These are phyloP conservation scores for Galago senegalensis DNA, from an alignment of 2,797 vertebrate species.

Conservation along the genomic window DNA sequence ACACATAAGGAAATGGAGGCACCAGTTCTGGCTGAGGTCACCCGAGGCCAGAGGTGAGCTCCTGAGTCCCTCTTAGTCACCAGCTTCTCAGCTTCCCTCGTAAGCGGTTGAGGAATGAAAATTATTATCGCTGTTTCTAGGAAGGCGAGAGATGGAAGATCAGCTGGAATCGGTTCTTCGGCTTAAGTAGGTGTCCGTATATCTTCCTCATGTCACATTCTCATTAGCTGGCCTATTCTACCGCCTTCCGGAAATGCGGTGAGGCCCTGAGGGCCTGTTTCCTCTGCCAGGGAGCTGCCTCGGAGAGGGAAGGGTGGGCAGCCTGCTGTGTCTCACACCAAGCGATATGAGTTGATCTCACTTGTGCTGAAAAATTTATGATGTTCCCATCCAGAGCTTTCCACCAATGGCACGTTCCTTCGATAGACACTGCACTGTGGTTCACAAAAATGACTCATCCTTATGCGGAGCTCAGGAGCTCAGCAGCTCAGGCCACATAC, in stretches of 20 bases:
- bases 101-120: background rate
- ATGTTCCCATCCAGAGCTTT: conserved; percentile 1
- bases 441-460: background rate
- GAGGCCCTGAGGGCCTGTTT: conserved; percentile 17
- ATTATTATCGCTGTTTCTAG: background rate
- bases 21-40: background rate
- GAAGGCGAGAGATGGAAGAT: background rate
- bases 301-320: background rate
- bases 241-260: background rate
- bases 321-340: background rate
- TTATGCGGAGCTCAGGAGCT: too few relatives aligned
- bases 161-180: background rate
- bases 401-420: background rate
- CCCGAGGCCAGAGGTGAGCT: fast-evolving
- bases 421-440: background rate
- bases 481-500: background rate
- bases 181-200: background rate
- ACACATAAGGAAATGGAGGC: background rate
- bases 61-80: background rate
- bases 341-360: conserved; percentile 12
- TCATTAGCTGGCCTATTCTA: conserved; percentile 4
- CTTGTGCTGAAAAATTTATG: conserved; percentile 52
- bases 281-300: background rate
- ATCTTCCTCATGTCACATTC: conserved; percentile 23
- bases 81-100: background rate